A percentile compares a stretch with the other conserved stretches of the same genome.
Evolutionary conservation across 2,113 vertebrate genomes (phyloP).

Genomic region (Carollia perspicillata): DNA sequence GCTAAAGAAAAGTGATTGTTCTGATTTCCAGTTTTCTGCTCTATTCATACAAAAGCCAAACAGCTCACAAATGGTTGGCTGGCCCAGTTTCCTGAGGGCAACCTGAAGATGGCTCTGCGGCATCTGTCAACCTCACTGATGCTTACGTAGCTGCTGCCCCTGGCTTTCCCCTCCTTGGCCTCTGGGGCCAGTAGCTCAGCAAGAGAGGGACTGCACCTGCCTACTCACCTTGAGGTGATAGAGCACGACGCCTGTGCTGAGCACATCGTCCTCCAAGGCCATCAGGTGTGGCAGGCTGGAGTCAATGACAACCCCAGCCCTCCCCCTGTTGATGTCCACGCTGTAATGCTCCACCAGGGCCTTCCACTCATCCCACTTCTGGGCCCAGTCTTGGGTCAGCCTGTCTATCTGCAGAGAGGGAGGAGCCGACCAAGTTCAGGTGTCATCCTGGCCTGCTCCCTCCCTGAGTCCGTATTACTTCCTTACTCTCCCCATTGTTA

Average conservation of each 20-base stretch:
- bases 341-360: constrained; percentile 91
- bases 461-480: background rate
- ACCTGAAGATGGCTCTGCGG: background rate
- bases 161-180: background rate
- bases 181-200: background rate
- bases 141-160: too few species aligned
- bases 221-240: constrained; percentile 94
- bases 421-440: background rate
- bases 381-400: constrained; percentile 94
- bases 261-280: constrained; percentile 91
- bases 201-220: background rate
- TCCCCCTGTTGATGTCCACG: constrained; percentile 93
- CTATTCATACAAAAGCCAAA: constrained; percentile 32
- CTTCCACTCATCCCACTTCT: constrained; percentile 91
- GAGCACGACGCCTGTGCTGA: constrained; percentile 94
- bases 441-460: background rate
- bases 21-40: background rate
- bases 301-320: constrained; percentile 90
- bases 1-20: background rate
- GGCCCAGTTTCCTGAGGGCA: background rate
- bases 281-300: constrained; percentile 93
- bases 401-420: constrained; percentile 88
- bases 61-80: background rate
- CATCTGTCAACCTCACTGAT: background rate
- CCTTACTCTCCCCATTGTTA: background rate